Conservation (phyloP, 2,888 invertebrate species). For the Acanthosepion pharaonis region DNA sequence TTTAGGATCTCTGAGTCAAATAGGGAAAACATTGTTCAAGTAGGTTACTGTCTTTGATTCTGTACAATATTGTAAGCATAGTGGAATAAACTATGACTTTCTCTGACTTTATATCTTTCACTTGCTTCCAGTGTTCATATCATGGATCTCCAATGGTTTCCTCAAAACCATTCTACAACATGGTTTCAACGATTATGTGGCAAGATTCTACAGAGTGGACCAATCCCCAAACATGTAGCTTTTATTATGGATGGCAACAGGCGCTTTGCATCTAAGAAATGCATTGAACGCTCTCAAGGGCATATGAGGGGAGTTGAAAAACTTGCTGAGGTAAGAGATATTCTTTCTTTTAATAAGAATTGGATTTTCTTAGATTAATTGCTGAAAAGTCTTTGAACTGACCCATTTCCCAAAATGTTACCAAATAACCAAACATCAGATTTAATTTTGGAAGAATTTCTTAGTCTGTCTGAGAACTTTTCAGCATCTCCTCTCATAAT, state of each 20-base stretch:
- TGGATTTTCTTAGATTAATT: neutral
- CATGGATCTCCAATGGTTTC: constrained; percentile 80
- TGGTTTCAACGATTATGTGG: constrained; percentile 85
- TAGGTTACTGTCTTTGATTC: no score
- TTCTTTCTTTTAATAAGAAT: constrained; percentile 25
- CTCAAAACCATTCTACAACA: constrained; percentile 78
- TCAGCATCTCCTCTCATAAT: neutral
- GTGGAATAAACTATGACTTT: no score
- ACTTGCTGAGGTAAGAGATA: constrained; percentile 73
- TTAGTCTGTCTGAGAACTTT: no score
- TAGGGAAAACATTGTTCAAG: no score
- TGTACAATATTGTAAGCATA: no score
- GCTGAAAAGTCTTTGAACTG: no score
- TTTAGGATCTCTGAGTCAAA: no score
- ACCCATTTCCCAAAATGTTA: no score
- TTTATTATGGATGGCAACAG: constrained; percentile 99
- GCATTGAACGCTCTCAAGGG: constrained; percentile 84
- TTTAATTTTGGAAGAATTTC: no score
- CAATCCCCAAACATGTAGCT: constrained; percentile 92
- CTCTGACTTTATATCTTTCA: neutral
- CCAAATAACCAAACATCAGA: no score
- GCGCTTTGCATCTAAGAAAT: constrained; percentile 88
- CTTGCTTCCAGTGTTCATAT: neutral
- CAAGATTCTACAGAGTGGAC: constrained; percentile 85
- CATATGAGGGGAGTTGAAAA: constrained; percentile 80